Evolutionary conservation across 1,140 invertebrate species (phyloP).

Genomic region (Eulimnadia texana): DNA sequence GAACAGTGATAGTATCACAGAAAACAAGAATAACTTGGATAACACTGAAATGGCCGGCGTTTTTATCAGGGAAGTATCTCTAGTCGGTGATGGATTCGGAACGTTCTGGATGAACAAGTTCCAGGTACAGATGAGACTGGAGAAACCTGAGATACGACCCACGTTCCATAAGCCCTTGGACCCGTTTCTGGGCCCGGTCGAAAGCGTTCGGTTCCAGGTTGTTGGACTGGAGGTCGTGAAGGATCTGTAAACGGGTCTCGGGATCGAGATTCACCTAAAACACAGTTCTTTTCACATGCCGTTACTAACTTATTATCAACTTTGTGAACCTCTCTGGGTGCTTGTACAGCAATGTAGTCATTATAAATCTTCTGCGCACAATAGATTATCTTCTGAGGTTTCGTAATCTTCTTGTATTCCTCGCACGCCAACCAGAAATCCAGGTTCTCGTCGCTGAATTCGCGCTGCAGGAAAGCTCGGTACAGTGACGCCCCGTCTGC

Average conservation of each 20-base stretch:
- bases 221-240: slow-evolving; percentile 25
- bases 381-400: slow-evolving; percentile 30
- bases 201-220: slow-evolving; percentile 33
- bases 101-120: slow-evolving; percentile 26
- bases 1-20: too few species aligned
- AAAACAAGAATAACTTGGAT: too few species aligned
- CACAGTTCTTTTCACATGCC: neutral
- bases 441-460: slow-evolving; percentile 46
- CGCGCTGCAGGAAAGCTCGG: slow-evolving; percentile 38
- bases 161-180: slow-evolving; percentile 40
- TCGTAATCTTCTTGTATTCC: slow-evolving; percentile 35
- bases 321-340: slow-evolving; percentile 35
- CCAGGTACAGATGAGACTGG: slow-evolving; percentile 35
- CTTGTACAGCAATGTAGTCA: slow-evolving; percentile 39
- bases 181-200: slow-evolving; percentile 38
- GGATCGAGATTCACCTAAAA: slow-evolving; percentile 37
- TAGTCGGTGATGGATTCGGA: too few species aligned
- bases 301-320: neutral
- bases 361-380: slow-evolving; percentile 39
- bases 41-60: too few species aligned
- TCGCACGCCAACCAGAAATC: slow-evolving; percentile 48
- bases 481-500: slow-evolving; percentile 42
- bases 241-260: slow-evolving; percentile 32
- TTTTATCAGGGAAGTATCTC: too few species aligned
- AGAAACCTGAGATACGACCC: slow-evolving; percentile 42